phyloP scores from a whole-genome alignment of 2,797 vertebrate genomes.

The Meriones psammophilus region DNA sequence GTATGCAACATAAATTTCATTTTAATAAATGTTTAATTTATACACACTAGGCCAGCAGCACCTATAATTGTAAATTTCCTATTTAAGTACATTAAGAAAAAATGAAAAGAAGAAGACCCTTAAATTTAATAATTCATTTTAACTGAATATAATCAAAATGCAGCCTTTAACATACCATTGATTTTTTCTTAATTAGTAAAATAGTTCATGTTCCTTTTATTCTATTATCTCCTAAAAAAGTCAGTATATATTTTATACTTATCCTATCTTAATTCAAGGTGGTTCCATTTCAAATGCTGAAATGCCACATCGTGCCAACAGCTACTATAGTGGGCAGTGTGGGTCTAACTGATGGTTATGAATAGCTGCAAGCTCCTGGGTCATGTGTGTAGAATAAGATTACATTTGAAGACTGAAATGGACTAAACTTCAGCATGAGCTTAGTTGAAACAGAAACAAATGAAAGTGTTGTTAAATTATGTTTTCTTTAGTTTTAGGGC shows the following conservation, averaged over 20 bases:
- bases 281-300: background rate
- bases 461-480: constrained; percentile 11
- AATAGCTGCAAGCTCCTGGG: background rate
- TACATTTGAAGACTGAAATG: background rate
- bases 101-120: background rate
- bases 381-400: background rate
- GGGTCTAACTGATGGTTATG: background rate
- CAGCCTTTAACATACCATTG: constrained; percentile 8
- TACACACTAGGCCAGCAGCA: background rate
- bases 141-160: constrained; percentile 19
- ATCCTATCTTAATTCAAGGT: background rate
- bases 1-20: background rate
- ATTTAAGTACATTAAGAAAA: background rate
- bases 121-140: constrained; percentile 25
- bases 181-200: constrained; percentile 22
- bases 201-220: background rate
- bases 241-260: background rate
- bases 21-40: background rate
- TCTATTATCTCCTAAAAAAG: background rate
- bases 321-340: background rate
- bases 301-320: background rate
- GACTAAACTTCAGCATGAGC: background rate
- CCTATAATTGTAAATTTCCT: constrained; percentile 28
- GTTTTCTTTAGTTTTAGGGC: constrained; percentile 50
- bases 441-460: constrained; percentile 21